Conservation (phyloP, 2,888 invertebrate species). For the Nezara viridula region DNA sequence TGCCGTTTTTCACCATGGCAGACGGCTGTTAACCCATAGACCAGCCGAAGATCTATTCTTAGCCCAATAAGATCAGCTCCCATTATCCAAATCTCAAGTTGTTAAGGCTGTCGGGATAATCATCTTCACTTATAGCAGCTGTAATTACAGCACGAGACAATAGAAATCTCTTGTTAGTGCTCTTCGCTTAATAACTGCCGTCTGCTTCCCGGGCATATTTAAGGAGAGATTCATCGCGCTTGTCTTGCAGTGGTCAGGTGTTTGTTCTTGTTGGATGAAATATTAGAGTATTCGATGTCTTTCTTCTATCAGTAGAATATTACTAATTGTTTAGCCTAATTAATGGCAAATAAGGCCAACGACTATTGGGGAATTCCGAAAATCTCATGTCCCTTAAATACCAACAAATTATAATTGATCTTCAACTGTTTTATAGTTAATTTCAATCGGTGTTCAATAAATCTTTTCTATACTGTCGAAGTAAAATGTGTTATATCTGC, state of each 20-base stretch:
- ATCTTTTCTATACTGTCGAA: too few species aligned
- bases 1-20: background rate
- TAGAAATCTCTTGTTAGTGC: background rate
- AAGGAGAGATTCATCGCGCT: background rate
- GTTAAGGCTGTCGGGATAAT: constrained; percentile 10
- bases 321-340: too few species aligned
- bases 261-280: background rate
- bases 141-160: constrained; percentile 18
- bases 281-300: background rate
- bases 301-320: background rate
- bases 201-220: background rate
- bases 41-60: background rate
- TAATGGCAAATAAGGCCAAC: too few species aligned
- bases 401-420: too few species aligned
- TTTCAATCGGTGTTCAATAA: too few species aligned
- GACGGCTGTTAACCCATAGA: background rate
- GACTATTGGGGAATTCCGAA: too few species aligned
- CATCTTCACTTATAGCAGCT: background rate
- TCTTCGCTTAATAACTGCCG: background rate
- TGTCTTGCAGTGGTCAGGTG: background rate
- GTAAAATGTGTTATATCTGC: too few species aligned
- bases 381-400: too few species aligned
- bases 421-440: too few species aligned
- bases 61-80: background rate
- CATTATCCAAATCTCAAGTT: constrained; percentile 20